Percentiles rank a stretch among this genome's conserved stretches.
Conservation (phyloP, 2,888 invertebrate genomes). For the Leptinotarsa haldemani region DNA sequence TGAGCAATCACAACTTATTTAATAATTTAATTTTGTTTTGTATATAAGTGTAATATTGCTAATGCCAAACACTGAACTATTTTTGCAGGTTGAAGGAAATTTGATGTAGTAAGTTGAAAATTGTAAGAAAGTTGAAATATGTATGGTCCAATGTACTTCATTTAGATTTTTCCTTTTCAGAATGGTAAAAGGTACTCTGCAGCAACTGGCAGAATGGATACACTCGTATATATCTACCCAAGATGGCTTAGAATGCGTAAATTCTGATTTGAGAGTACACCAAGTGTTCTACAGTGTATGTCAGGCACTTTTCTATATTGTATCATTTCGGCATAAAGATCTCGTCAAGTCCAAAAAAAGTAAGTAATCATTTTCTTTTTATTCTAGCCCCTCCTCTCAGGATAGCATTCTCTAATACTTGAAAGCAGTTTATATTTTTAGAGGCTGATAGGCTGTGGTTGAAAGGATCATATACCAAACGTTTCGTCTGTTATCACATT, state of each 20-base stretch:
- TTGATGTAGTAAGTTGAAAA: constrained; percentile 1
- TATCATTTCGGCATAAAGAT: constrained; percentile 90
- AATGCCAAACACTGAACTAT: too few species aligned
- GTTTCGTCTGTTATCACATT: too few species aligned
- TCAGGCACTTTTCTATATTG: constrained; percentile 92
- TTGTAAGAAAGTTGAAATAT: neutral
- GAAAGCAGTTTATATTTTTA: too few species aligned
- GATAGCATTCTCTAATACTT: too few species aligned
- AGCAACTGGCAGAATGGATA: constrained; percentile 84
- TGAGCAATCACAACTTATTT: neutral
- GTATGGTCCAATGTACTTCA: neutral
- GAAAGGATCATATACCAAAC: too few species aligned
- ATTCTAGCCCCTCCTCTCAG: neutral
- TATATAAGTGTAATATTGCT: neutral
- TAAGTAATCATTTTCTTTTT: constrained; percentile 64
- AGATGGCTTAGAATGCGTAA: constrained; percentile 69
- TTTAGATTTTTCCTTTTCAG: constrained; percentile 66
- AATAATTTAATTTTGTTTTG: neutral
- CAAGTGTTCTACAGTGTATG: constrained; percentile 92
- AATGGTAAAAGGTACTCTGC: constrained; percentile 73
- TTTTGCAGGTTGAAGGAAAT: neutral
- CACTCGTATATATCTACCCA: constrained; percentile 83
- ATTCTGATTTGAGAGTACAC: constrained; percentile 78
- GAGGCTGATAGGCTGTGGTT: too few species aligned
- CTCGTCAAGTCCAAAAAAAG: constrained; percentile 82